Percentiles rank a stretch among this genome's conserved stretches.
phyloP scores from a whole-genome alignment of 2,888 invertebrate species.

The Acanthosoma haemorrhoidale region DNA sequence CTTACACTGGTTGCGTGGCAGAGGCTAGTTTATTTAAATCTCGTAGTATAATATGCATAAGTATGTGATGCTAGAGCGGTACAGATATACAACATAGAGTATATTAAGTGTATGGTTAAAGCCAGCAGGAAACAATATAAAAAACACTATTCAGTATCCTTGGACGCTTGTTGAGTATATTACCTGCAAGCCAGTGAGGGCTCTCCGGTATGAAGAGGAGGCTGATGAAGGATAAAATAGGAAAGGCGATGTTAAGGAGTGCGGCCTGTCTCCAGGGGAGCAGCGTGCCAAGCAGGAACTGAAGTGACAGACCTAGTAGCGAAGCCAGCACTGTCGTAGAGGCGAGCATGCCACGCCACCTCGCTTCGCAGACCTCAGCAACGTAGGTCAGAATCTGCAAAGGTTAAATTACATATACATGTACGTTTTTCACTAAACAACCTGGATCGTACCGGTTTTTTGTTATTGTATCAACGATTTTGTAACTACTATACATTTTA shows the following conservation, averaged over 20 bases:
- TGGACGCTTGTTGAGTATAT: background rate
- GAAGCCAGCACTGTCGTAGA: conserved; percentile 71
- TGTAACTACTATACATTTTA: too few species aligned
- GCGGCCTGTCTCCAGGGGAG: conserved; percentile 67
- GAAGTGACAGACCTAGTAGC: conserved; percentile 67
- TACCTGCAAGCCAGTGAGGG: conserved; percentile 66
- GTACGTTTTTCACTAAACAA: too few species aligned
- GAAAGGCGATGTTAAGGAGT: conserved; percentile 54
- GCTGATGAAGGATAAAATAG: conserved; percentile 49
- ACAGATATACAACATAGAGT: too few species aligned
- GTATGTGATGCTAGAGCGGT: too few species aligned
- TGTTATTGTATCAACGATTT: too few species aligned
- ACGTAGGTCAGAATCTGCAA: conserved; percentile 71
- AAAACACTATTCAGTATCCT: too few species aligned
- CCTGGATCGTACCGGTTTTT: too few species aligned
- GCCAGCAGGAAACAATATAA: too few species aligned
- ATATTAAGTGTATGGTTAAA: too few species aligned
- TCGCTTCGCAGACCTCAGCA: conserved; percentile 77
- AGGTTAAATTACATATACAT: background rate
- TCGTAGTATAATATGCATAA: too few species aligned
- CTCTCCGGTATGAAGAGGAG: conserved; percentile 73
- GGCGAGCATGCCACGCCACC: conserved; percentile 66
- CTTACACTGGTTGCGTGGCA: too few species aligned
- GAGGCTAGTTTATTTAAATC: too few species aligned
- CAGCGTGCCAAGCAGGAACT: conserved; percentile 66